phyloP scores from a whole-genome alignment of 2,888 invertebrate species.

The Ornithoptera alexandrae region DNA sequence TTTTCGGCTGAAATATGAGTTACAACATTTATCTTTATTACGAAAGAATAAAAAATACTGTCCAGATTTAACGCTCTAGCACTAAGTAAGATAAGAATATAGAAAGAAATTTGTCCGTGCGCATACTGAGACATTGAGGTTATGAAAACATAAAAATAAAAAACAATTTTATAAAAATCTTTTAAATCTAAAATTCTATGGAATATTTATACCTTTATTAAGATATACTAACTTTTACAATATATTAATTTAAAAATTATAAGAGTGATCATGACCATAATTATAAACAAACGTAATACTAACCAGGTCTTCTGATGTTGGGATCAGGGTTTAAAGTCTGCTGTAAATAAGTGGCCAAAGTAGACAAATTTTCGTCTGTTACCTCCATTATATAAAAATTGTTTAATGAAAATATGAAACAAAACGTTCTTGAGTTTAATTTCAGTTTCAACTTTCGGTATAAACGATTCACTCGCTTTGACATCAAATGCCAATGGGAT shows the following conservation, averaged over 20 bases:
- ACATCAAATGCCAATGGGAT: conserved; percentile 9
- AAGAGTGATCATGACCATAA: neutral
- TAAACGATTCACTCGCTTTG: conserved; percentile 8
- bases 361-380: conserved; percentile 90
- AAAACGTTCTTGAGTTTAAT: neutral
- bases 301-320: conserved; percentile 90
- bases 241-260: neutral
- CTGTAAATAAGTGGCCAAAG: conserved; percentile 90
- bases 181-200: neutral
- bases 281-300: conserved; percentile 42
- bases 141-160: conserved; percentile 17
- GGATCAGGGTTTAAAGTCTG: conserved; percentile 93
- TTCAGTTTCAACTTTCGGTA: neutral
- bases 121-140: conserved; percentile 4
- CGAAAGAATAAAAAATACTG: neutral
- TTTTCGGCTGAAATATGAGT: conserved; percentile 87
- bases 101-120: neutral
- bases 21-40: neutral
- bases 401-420: neutral
- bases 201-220: neutral
- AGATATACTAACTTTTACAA: neutral
- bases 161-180: neutral
- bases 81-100: too few species aligned
- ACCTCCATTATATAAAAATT: conserved; percentile 85
- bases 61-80: neutral